Evolutionary conservation across 1,140 invertebrate species (phyloP).

Genomic region (Metopolophium dirhodum): DNA sequence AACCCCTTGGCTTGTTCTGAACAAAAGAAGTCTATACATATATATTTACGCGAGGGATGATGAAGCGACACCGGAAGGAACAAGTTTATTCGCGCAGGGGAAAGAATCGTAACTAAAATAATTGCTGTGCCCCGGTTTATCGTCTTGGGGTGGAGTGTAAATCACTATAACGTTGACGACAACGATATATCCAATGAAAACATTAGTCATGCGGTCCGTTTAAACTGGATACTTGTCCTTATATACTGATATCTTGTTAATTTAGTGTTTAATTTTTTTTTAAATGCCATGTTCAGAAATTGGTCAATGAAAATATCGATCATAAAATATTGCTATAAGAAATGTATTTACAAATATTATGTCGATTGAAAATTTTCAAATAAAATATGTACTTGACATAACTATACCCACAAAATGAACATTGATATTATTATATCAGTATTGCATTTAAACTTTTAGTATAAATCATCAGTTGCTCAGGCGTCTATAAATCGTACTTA

Average conservation of each 20-base stretch:
- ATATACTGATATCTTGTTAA: not conserved
- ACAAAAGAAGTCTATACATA: constrained; percentile 37
- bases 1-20: constrained; percentile 37
- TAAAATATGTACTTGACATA: not conserved
- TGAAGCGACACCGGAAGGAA: constrained; percentile 53
- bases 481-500: not conserved
- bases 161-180: not conserved
- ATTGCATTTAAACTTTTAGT: not conserved
- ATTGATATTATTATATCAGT: not conserved
- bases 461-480: not conserved
- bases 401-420: not conserved
- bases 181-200: constrained; percentile 27
- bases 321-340: not conserved
- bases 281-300: not conserved
- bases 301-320: not conserved
- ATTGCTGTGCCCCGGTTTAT: constrained; percentile 35
- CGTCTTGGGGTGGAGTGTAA: constrained; percentile 32
- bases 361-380: not conserved
- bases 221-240: not conserved
- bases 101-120: constrained; percentile 44
- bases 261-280: not conserved
- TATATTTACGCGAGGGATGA: constrained; percentile 31
- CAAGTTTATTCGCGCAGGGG: constrained; percentile 50
- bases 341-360: not conserved
- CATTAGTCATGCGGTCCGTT: constrained; percentile 37